phyloP scores from a whole-genome alignment of 2,113 vertebrate species.

The Aplodontia rufa region DNA sequence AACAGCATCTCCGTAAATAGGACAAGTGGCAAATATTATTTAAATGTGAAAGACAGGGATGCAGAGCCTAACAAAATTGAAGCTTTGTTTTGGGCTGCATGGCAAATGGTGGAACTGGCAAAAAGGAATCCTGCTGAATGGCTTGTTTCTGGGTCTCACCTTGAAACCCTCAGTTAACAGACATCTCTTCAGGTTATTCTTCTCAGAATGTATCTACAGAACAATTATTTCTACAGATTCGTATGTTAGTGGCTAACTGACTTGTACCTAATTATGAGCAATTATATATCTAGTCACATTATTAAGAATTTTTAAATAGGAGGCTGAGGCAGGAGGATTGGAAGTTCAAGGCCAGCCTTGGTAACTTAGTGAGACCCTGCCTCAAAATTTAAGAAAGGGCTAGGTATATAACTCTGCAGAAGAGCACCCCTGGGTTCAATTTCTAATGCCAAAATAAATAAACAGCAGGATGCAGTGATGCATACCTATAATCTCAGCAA shows the following conservation, averaged over 20 bases:
- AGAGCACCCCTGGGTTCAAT: too few species aligned
- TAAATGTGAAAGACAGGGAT: neutral
- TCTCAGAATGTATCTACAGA: neutral
- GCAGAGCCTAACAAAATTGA: neutral
- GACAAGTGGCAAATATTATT: neutral
- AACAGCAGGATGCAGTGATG: too few species aligned
- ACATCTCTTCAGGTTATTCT: neutral
- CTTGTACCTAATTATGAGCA: neutral
- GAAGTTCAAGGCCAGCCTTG: neutral
- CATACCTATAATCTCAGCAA: too few species aligned
- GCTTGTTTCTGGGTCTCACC: neutral
- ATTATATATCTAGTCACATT: neutral
- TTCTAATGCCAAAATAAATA: too few species aligned
- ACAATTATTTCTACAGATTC: neutral
- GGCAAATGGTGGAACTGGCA: neutral
- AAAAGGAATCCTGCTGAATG: neutral
- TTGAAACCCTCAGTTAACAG: neutral
- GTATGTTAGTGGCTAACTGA: neutral
- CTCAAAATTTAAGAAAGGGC: too few species aligned
- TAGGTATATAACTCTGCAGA: too few species aligned
- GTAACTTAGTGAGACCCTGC: too few species aligned
- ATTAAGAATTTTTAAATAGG: neutral
- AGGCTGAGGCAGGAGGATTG: neutral
- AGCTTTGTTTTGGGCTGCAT: neutral
- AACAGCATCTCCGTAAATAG: constrained; percentile 7